Base-by-base conservation (phyloP, 1,140 invertebrate genomes). In the Bombus confusus region DNA sequence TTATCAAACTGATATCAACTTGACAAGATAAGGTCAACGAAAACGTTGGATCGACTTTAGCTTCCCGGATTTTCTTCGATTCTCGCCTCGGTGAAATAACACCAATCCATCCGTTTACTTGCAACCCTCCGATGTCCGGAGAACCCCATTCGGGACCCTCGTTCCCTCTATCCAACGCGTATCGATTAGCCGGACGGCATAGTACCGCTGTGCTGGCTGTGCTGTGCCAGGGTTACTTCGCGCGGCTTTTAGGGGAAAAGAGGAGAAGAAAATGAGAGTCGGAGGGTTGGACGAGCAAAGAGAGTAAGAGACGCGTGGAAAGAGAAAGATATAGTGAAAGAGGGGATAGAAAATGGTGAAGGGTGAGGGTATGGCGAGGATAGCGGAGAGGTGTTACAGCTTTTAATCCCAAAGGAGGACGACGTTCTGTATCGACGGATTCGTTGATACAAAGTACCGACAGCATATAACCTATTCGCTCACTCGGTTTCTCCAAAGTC, bases 131-230 rank as follows among this genome's bases (percentile, higher is more conserved):
- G 31, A 52, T 80, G 71, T 85, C 52, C 57, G 66, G 39, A 39
- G 77, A 77, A 73, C 31, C 83, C 68, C 34, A 41, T 87, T 81
- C 76, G 68, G 66, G 66, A 41, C 68, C 86, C 52, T 79, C 78
- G 80, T 80, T 87, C 68, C 85, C 86, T 90, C 81, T 74, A 71
- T 88, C 89, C 80, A 78, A 66, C 78, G 81, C 86, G 88, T 90
- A 90, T 90, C 88, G 88, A 90, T 89, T 89, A 90, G 85, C 80
- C 39, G 84, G 68, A 74, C 77, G 85, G 85, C 62, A 86, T 86
- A 80, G 85, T 78, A 75, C 77, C 68, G 79, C 39, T 72, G 66
- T 79, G 75, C 69, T 71, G 79, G 79, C 39, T 72, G 66, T 79
- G 75, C 69, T 71, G 79, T 80, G 84, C 84, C 78, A 74, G 78